These are phyloP conservation scores for Bombus superbus DNA, from an alignment of 1,140 invertebrate genomes.

Conservation along the genomic window DNA sequence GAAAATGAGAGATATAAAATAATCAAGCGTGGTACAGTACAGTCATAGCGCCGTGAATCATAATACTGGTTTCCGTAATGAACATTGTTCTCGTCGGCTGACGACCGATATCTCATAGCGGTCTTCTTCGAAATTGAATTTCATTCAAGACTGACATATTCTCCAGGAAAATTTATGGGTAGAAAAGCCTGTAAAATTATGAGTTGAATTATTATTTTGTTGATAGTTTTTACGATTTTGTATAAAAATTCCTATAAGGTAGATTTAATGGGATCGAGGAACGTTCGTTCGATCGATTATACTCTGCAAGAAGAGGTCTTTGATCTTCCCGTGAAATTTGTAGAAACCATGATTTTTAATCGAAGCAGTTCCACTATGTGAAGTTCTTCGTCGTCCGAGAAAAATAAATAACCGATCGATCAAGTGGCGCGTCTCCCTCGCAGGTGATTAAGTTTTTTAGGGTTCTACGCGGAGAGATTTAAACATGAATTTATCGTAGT, in stretches of 20 bases:
- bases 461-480: neutral
- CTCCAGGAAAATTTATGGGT: neutral
- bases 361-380: neutral
- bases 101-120: neutral
- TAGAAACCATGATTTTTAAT: slow-evolving; percentile 11
- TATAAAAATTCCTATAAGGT: neutral
- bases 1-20: neutral
- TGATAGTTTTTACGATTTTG: neutral
- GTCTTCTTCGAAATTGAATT: neutral
- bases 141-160: neutral
- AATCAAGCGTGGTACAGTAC: neutral
- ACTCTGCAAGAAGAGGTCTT: neutral
- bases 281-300: neutral
- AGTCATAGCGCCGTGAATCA: neutral
- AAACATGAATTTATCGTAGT: neutral
- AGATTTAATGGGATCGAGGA: neutral
- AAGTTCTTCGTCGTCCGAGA: neutral
- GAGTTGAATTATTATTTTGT: too few species aligned
- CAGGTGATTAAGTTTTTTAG: slow-evolving; percentile 24
- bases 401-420: slow-evolving; percentile 20
- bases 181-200: too few species aligned
- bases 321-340: slow-evolving; percentile 4
- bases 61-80: neutral
- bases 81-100: neutral
- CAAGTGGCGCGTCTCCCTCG: neutral